Conservation (phyloP, 2,113 vertebrate genomes). For the Paracanthobrama guichenoti region DNA sequence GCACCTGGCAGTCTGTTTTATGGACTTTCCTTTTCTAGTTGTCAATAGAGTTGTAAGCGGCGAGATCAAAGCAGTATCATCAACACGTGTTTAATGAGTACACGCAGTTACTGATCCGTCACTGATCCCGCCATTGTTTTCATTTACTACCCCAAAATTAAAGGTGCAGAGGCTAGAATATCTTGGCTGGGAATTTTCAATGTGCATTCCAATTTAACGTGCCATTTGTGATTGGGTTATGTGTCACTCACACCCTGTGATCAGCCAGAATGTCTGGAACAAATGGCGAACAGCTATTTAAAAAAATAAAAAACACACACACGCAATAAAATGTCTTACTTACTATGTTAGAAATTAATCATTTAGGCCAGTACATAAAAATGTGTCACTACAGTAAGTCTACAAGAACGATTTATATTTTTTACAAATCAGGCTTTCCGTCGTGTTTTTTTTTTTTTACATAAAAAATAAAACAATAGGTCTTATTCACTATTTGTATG, state of each 20-base stretch:
- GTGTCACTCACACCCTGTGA: background rate
- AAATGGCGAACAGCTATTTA: constrained; percentile 1
- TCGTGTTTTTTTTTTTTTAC: background rate
- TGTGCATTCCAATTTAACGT: background rate
- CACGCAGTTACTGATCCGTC: constrained; percentile 13
- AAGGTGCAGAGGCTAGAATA: constrained; percentile 22
- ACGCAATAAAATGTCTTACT: background rate
- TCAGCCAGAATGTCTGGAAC: constrained; percentile 1
- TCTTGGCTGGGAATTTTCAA: background rate
- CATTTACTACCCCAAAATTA: background rate
- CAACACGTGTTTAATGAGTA: background rate
- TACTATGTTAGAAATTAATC: background rate
- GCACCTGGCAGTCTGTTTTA: background rate
- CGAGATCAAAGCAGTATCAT: background rate
- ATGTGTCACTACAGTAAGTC: background rate
- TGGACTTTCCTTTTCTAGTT: background rate
- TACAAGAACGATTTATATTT: background rate
- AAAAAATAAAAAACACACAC: too few species aligned
- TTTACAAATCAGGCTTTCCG: background rate
- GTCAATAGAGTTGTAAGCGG: constrained; percentile 13
- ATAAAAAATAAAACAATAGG: too few species aligned
- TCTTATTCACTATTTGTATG: too few species aligned
- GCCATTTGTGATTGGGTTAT: constrained; percentile 27
- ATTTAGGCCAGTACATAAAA: too few species aligned
- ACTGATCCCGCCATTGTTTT: background rate